Base-by-base conservation (phyloP, 2,797 vertebrate species). In the Triplophysa bombifrons region DNA sequence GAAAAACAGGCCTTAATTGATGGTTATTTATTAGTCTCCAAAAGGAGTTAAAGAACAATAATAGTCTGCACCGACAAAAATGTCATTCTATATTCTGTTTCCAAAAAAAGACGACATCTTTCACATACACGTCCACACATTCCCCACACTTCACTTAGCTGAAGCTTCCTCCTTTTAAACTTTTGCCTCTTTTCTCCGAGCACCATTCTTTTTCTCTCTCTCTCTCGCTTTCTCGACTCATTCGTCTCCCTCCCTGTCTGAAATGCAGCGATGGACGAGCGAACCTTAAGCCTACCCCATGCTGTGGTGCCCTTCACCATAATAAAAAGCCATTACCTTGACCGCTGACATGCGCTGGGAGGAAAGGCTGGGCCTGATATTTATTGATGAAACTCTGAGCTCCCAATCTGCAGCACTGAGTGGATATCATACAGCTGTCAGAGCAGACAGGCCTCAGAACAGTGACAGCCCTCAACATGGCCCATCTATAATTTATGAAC, bases 321-420 rank as follows among this genome's bases (percentile, higher is more conserved):
- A 95, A 97, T 96, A 95, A 97, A 96, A 95, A 95, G 93, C 94
- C 95, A 96, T 97, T 97, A 96, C 96, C 96, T 97, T 97, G 97
- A 96, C 96, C 94, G 85, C 91, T 95, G 94, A 97, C 97, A 98
- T 94, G 94, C 97, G 97, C 96, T 93, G 92, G 96, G 92, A 93
- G 91, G 93, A 94, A 92, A 94, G 94, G 93, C 94, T 98, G 95
- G 97, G 96, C 96, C 95, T 98, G 96, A 95, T 96, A 96, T 98
- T 97, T 98, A 99, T 98, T 98, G 97, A 98, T 97, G 96, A 98
- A 99, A 97, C 95, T 95, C 96, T 97, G 96, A 98, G 96, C 96
- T 98, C 93, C 95, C 95, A 95, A 96, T 96, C 96, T 97, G 96
- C 95, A 93, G 94, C 96, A 96, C 95, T 96, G 94, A 99, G 95